phyloP scores from a whole-genome alignment of 1,140 invertebrate genomes.

The Drosophila novamexicana region DNA sequence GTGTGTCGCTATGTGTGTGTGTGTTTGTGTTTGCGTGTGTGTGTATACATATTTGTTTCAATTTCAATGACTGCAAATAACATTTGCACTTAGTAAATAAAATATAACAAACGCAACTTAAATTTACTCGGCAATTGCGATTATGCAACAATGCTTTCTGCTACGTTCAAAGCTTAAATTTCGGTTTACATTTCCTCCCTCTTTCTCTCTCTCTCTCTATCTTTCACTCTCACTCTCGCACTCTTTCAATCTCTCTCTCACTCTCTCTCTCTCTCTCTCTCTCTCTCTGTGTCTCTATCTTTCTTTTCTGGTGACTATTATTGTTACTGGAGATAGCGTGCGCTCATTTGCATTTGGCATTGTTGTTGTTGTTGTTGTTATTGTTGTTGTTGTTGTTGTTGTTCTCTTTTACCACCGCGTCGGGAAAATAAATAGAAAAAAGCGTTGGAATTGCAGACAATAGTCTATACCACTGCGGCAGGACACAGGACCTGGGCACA shows the following conservation, averaged over 20 bases:
- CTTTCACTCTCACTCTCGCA: conserved; percentile 39
- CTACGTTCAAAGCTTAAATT: conserved; percentile 55
- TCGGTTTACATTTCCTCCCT: conserved; percentile 27
- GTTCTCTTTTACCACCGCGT: conserved; percentile 5
- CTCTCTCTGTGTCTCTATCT: background rate
- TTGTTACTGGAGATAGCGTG: conserved; percentile 25
- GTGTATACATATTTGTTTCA: conserved; percentile 72
- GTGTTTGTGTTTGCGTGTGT: conserved; percentile 35
- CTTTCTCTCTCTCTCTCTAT: conserved; percentile 25
- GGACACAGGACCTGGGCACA: conserved; percentile 8
- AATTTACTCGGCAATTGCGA: conserved; percentile 47
- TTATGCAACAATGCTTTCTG: conserved; percentile 45
- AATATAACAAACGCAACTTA: conserved; percentile 75
- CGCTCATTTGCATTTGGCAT: conserved; percentile 49
- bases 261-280: conserved; percentile 23
- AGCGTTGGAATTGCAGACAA: conserved; percentile 43
- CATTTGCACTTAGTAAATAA: conserved; percentile 83
- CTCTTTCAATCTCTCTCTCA: conserved; percentile 4
- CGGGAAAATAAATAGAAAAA: conserved; percentile 40
- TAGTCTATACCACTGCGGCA: conserved; percentile 28
- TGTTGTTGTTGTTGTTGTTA: conserved; percentile 29
- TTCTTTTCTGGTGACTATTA: background rate
- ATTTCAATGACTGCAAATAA: conserved; percentile 82
- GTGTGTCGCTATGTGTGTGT: conserved; percentile 27
- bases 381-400: conserved; percentile 31